Evolutionary conservation across 2,113 vertebrate genomes (phyloP), one percentile per base, ranked within the genome.

Genomic region (Neogale vison): DNA sequence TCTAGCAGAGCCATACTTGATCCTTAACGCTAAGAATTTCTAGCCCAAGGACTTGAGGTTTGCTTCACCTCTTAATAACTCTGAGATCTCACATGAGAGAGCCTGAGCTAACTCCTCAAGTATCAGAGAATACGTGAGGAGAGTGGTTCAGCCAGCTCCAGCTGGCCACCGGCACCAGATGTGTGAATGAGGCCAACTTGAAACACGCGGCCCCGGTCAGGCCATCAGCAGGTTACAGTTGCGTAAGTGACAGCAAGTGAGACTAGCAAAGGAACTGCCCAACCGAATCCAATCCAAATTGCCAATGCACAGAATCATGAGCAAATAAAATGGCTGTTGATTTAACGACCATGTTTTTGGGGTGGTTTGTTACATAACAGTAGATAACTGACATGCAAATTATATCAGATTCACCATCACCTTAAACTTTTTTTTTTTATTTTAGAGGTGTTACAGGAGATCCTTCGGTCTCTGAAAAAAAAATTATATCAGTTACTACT

Each of bases 371-470:
- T 95, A 50, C 8, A 90, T 36, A 87, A 59, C 23, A 34, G 71
- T 88, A 65, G 6, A 34, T 50, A 89, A 81, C n/a, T 67, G 47
- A 83, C 50, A 67, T 5, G 39, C n/a, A 45, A 55, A 9, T 90
- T 87, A 95, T 20, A 31, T 13, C 87, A 20, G 23, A 72, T 74
- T 94, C n/a, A 6, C 9, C 9, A 0, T 26, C 14, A 3, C 29
- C 42, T 29, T 31, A 61, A 55, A 17, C 13, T 52, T n/a, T 36
- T 42, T 31, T 50, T 52, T 36, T 26, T 11, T 0, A 1, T 34
- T 89, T 67, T 94, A 77, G 57, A 94, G 77, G 47, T 81, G 63
- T 81, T 80, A 81, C 17, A 95, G 69, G 88, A 94, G 93, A 92
- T 97, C 21, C 42, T 94, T 80, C 39, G 10, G 36, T 88, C 31